Percentiles rank a stretch among this genome's conserved stretches.
Evolutionary conservation across 2,797 vertebrate species (phyloP).

Genomic region (Acanthurus lineatus): DNA sequence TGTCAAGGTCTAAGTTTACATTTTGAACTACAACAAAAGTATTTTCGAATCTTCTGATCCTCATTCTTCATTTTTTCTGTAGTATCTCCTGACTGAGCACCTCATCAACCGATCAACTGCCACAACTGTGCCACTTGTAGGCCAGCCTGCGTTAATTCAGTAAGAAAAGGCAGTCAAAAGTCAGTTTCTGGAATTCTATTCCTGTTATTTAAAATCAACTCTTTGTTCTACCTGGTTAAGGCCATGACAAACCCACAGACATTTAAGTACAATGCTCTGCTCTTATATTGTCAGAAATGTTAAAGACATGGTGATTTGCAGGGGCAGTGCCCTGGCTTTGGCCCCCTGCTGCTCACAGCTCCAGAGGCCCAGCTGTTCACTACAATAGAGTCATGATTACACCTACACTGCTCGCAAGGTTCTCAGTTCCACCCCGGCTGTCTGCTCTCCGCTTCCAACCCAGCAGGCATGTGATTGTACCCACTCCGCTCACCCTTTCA

Average conservation of each 20-base stretch:
- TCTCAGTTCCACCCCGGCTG: constrained; percentile 66
- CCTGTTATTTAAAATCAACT: background rate
- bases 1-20: no score
- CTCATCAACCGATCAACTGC: background rate
- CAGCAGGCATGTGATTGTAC: constrained; percentile 81
- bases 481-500: constrained; percentile 59
- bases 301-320: constrained; percentile 78
- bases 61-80: no score
- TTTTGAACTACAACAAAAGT: no score
- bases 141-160: background rate
- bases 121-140: background rate
- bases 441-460: constrained; percentile 69
- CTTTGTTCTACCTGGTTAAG: constrained; percentile 52
- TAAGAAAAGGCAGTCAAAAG: constrained; percentile 16
- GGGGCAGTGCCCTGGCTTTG: constrained; percentile 43
- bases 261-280: constrained; percentile 53
- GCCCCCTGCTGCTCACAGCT: constrained; percentile 68
- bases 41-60: no score
- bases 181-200: background rate
- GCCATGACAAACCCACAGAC: constrained; percentile 14
- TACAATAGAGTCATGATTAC: constrained; percentile 88
- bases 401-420: constrained; percentile 72
- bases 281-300: constrained; percentile 74
- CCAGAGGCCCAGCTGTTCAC: constrained; percentile 77
- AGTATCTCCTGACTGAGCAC: no score